These are phyloP conservation scores for Sesia bembeciformis DNA, from an alignment of 2,888 invertebrate species.

Conservation along the genomic window DNA sequence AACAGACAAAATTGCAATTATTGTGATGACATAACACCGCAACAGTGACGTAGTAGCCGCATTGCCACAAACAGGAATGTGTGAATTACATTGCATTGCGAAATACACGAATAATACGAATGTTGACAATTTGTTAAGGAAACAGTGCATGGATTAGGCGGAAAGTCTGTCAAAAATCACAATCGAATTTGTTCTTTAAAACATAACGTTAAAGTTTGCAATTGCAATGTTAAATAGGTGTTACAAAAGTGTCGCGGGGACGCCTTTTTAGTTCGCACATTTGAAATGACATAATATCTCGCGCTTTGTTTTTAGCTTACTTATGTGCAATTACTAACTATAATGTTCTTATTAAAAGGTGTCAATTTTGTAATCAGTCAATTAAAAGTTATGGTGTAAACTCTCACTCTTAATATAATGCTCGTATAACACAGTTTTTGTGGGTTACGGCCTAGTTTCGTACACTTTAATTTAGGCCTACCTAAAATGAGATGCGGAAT, in stretches of 20 bases:
- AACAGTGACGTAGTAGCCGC: not conserved
- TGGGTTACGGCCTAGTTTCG: no score
- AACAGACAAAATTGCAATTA: not conserved
- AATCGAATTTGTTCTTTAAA: conserved; percentile 14
- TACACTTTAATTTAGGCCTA: no score
- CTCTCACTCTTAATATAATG: no score
- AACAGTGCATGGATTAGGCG: conserved; percentile 48
- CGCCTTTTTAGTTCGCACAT: conserved; percentile 18
- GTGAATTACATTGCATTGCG: conserved; percentile 4
- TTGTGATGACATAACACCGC: not conserved
- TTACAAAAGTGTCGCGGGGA: conserved; percentile 22
- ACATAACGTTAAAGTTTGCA: conserved; percentile 7
- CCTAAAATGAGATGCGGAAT: no score
- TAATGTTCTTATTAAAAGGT: not conserved
- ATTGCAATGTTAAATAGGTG: conserved; percentile 6
- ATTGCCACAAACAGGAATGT: conserved; percentile 8
- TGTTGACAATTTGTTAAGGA: conserved; percentile 46
- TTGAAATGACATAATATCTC: conserved; percentile 21
- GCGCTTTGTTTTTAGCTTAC: conserved; percentile 6
- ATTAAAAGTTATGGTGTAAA: no score
- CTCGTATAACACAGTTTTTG: no score
- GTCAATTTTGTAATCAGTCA: no score
- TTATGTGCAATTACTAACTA: conserved; percentile 1
- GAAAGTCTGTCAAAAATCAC: conserved; percentile 15
- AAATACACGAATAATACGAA: not conserved